phyloP scores from a whole-genome alignment of 2,797 vertebrate species.

The Sebastes matsubarae region DNA sequence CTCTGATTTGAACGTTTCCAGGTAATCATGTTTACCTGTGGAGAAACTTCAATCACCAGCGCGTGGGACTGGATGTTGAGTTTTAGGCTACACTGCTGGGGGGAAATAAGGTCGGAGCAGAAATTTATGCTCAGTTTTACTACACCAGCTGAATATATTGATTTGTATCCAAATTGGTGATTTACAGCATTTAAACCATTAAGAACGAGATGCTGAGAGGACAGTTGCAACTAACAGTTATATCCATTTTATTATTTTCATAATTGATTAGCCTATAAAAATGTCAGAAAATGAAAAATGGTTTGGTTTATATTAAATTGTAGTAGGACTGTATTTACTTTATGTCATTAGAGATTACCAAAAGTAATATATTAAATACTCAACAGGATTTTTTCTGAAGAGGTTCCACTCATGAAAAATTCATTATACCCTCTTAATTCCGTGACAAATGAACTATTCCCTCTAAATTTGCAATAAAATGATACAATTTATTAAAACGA shows the following conservation, averaged over 20 bases:
- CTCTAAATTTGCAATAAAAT: not conserved
- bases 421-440: no score
- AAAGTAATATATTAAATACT: not conserved
- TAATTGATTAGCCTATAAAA: not conserved
- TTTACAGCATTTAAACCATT: not conserved
- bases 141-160: no score
- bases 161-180: not conserved
- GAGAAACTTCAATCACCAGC: no score
- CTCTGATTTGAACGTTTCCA: no score
- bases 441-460: not conserved
- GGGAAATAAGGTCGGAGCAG: not conserved
- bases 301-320: not conserved
- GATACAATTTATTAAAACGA: conserved; percentile 64
- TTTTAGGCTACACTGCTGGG: not conserved
- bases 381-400: not conserved
- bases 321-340: not conserved
- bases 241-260: not conserved
- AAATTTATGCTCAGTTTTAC: not conserved
- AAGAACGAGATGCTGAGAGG: not conserved
- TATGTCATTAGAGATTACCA: not conserved
- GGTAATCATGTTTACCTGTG: no score
- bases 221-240: not conserved
- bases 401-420: not conserved
- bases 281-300: not conserved
- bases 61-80: not conserved